Evolutionary conservation across 2,888 invertebrate genomes (phyloP).

Genomic region (Pyrrhopygopsis socrates): DNA sequence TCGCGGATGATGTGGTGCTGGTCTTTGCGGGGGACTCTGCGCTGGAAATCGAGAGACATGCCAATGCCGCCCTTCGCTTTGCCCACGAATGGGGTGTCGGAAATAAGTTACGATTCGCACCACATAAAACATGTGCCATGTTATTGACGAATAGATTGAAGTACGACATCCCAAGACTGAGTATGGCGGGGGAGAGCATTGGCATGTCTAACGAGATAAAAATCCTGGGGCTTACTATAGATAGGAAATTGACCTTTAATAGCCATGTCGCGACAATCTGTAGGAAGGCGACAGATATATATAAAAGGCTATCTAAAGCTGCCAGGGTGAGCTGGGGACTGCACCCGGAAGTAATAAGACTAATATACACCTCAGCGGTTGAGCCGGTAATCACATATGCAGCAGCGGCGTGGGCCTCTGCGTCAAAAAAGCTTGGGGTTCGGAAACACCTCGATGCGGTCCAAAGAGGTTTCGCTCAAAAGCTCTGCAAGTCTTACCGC

Average conservation of each 20-base stretch:
- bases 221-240: constrained; percentile 57
- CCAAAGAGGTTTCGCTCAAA: constrained; percentile 60
- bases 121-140: constrained; percentile 57
- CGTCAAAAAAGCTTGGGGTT: background rate
- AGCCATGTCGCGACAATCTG: constrained; percentile 32
- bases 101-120: constrained; percentile 59
- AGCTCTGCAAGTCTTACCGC: constrained; percentile 54
- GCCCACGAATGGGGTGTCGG: constrained; percentile 60
- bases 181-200: constrained; percentile 52
- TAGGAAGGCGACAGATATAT: constrained; percentile 26
- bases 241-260: constrained; percentile 57
- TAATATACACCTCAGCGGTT: background rate
- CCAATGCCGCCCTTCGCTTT: constrained; percentile 49
- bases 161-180: constrained; percentile 51
- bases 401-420: background rate
- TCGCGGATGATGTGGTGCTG: too few relatives aligned
- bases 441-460: constrained; percentile 16
- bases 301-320: constrained; percentile 30
- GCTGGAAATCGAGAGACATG: too few relatives aligned
- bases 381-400: constrained; percentile 22
- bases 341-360: constrained; percentile 6
- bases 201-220: constrained; percentile 34
- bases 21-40: too few relatives aligned
- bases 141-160: constrained; percentile 44
- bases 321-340: constrained; percentile 52